Percentiles rank a stretch among this genome's conserved stretches.
phyloP scores from a whole-genome alignment of 2,888 invertebrate genomes.

The Sclerodermus sp. region DNA sequence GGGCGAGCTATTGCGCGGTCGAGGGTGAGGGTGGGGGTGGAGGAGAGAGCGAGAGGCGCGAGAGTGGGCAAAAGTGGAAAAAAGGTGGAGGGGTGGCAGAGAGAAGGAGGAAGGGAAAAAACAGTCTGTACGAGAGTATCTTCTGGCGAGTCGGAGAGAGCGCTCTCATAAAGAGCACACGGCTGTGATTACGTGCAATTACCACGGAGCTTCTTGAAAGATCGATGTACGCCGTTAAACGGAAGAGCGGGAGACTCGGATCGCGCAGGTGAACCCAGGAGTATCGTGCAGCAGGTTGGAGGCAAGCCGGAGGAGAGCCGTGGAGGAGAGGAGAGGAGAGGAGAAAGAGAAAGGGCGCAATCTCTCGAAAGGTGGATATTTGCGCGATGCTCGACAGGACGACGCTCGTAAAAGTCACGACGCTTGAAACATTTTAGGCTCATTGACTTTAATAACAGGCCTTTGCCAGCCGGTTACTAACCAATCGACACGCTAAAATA shows the following conservation, averaged over 20 bases:
- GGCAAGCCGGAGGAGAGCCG: neutral
- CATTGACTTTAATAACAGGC: constrained; percentile 42
- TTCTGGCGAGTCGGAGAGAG: constrained; percentile 24
- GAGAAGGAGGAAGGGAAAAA: constrained; percentile 20
- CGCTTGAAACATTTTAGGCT: constrained; percentile 39
- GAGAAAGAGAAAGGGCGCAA: constrained; percentile 11
- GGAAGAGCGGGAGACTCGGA: constrained; percentile 8
- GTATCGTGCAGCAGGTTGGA: constrained; percentile 4
- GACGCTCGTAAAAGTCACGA: constrained; percentile 34
- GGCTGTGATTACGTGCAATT: constrained; percentile 44
- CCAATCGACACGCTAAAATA: constrained; percentile 12
- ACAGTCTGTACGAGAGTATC: constrained; percentile 26
- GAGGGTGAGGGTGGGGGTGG: neutral
- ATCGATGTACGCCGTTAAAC: constrained; percentile 30
- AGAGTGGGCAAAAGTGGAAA: constrained; percentile 1
- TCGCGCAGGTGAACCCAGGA: constrained; percentile 4
- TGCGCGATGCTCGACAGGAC: constrained; percentile 21
- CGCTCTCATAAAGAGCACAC: constrained; percentile 31
- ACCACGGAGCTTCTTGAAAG: constrained; percentile 25
- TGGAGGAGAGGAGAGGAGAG: constrained; percentile 1
- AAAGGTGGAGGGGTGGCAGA: constrained; percentile 10
- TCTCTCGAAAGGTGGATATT: constrained; percentile 37
- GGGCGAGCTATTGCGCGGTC: no score
- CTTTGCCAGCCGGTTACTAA: constrained; percentile 25
- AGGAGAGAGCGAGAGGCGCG: no score